Evolutionary conservation across 2,888 invertebrate genomes (phyloP).

Genomic region (Heteromurus nitidus): DNA sequence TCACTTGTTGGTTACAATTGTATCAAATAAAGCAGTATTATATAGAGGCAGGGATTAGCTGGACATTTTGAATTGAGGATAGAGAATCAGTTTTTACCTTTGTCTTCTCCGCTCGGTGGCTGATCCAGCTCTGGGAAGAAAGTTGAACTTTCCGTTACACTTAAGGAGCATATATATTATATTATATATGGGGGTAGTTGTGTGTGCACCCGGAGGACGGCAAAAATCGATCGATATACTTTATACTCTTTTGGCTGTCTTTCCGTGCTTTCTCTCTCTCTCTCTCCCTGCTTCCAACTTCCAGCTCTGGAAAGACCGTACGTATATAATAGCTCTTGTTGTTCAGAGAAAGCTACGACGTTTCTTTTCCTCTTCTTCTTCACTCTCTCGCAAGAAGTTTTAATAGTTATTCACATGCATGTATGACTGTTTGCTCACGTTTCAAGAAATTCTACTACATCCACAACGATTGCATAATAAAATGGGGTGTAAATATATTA

Average conservation of each 20-base stretch:
- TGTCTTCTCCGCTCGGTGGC: conserved; percentile 43
- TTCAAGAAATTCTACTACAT: too few relatives aligned
- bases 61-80: too few relatives aligned
- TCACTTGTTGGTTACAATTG: not conserved
- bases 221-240: conserved; percentile 49
- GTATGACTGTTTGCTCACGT: not conserved
- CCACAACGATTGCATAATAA: conserved; percentile 12
- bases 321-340: conserved; percentile 17
- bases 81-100: not conserved
- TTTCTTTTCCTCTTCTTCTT: conserved; percentile 11
- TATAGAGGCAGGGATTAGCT: not conserved
- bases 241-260: conserved; percentile 26
- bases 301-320: conserved; percentile 5
- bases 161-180: conserved; percentile 13
- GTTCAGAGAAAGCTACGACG: conserved; percentile 30
- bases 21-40: not conserved
- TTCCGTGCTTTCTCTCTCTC: conserved; percentile 30
- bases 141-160: conserved; percentile 26
- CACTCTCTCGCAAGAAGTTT: not conserved
- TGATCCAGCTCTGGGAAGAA: conserved; percentile 60
- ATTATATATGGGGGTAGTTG: not conserved
- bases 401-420: conserved; percentile 11
- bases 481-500: not conserved
- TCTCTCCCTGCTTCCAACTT: conserved; percentile 1
- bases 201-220: conserved; percentile 18